phyloP scores from a whole-genome alignment of 2,888 invertebrate species.

The Apamea monoglypha region DNA sequence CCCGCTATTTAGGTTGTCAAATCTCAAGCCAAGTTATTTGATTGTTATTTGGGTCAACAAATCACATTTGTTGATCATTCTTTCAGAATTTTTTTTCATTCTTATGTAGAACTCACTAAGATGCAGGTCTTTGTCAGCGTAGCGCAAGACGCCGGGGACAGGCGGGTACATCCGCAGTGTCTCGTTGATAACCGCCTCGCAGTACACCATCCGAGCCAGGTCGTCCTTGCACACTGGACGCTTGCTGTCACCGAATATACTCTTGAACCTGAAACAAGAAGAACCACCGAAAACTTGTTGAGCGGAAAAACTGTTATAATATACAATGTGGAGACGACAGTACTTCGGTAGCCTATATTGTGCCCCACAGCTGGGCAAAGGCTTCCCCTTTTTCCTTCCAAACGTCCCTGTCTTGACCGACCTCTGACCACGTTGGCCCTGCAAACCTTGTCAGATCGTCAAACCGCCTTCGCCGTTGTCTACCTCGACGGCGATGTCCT shows the following conservation, averaged over 20 bases:
- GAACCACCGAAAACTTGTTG: not conserved
- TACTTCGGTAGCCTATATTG: no score
- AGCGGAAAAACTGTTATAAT: not conserved
- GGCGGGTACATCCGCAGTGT: conserved; percentile 79
- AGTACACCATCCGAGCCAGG: conserved; percentile 75
- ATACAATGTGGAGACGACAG: not conserved
- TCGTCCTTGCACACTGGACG: conserved; percentile 76
- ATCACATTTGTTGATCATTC: not conserved
- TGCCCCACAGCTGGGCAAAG: no score
- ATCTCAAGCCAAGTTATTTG: not conserved
- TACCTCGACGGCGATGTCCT: no score
- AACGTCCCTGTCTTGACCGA: no score
- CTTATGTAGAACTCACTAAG: conserved; percentile 70
- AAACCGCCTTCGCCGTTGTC: no score
- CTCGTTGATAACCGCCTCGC: conserved; percentile 79
- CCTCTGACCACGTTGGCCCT: no score
- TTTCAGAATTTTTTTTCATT: not conserved
- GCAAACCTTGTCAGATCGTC: no score
- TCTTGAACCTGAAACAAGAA: conserved; percentile 68
- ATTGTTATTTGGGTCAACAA: not conserved
- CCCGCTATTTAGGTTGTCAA: no score
- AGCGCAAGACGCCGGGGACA: conserved; percentile 72
- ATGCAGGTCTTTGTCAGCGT: conserved; percentile 76
- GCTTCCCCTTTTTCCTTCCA: no score
- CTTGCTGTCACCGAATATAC: conserved; percentile 76